phyloP scores from a whole-genome alignment of 2,797 vertebrate species.

The Pachyuromys duprasi region DNA sequence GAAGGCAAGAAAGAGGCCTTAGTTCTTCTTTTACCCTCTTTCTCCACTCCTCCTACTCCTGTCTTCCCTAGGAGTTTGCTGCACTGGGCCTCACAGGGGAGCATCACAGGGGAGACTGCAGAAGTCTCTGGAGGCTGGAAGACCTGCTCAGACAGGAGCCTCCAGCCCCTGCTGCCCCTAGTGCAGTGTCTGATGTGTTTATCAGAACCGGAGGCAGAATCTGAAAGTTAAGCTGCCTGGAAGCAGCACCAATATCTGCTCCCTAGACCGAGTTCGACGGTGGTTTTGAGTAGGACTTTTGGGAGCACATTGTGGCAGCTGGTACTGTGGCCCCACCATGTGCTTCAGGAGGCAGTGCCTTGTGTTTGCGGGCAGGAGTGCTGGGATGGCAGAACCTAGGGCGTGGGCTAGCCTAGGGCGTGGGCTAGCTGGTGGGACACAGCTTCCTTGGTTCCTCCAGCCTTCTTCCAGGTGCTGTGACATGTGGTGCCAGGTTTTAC shows the following conservation, averaged over 20 bases:
- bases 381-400: background rate
- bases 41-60: background rate
- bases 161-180: background rate
- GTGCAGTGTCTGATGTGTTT: background rate
- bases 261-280: background rate
- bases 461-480: background rate
- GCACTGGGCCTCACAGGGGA: background rate
- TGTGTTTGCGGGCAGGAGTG: background rate
- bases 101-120: background rate
- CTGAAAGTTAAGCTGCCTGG: background rate
- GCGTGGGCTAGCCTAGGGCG: background rate
- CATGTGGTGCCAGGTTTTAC: background rate
- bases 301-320: background rate
- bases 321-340: fast-evolving
- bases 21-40: background rate
- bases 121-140: background rate
- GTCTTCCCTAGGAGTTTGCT: background rate
- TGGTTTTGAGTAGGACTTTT: background rate
- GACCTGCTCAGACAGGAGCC: background rate
- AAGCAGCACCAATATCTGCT: background rate
- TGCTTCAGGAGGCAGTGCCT: background rate
- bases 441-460: background rate
- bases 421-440: background rate
- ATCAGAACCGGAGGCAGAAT: background rate
- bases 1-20: background rate